A percentile compares a stretch with the other conserved stretches of the same genome.
Conservation (phyloP, 1,140 invertebrate genomes). For the Sarcophaga peregrina region DNA sequence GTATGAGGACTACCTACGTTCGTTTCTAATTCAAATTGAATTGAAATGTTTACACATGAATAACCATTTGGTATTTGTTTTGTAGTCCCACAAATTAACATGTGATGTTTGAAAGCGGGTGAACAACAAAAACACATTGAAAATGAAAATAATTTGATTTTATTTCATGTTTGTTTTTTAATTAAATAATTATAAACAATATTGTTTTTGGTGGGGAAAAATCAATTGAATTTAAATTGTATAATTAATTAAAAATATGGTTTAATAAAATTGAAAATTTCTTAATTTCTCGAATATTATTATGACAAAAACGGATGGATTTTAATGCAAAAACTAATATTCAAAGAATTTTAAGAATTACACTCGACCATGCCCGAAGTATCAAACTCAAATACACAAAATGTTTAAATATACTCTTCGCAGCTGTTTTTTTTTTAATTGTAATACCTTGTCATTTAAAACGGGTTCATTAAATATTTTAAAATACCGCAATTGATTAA, state of each 20-base stretch:
- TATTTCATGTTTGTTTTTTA: constrained; percentile 5
- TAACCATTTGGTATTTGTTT: not conserved
- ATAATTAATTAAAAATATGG: not conserved
- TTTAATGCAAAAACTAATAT: too few relatives aligned
- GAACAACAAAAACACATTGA: not conserved
- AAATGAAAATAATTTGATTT: not conserved
- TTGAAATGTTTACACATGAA: constrained; percentile 2
- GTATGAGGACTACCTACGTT: not conserved
- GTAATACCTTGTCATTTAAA: too few relatives aligned
- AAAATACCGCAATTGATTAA: too few relatives aligned
- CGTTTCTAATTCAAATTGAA: not conserved
- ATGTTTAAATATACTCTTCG: too few relatives aligned
- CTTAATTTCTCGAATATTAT: not conserved
- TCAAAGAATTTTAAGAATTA: too few relatives aligned
- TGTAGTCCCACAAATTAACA: not conserved
- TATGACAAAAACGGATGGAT: too few relatives aligned
- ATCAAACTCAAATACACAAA: too few relatives aligned
- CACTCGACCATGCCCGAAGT: too few relatives aligned
- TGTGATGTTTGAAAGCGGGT: not conserved
- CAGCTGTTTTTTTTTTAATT: too few relatives aligned
- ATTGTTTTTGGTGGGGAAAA: not conserved
- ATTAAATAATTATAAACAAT: not conserved
- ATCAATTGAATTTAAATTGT: not conserved
- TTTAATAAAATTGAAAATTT: not conserved
- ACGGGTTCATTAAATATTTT: too few relatives aligned